A percentile compares a stretch with the other conserved stretches of the same genome.
phyloP scores from a whole-genome alignment of 2,113 vertebrate species.

The Hippocampus zosterae region DNA sequence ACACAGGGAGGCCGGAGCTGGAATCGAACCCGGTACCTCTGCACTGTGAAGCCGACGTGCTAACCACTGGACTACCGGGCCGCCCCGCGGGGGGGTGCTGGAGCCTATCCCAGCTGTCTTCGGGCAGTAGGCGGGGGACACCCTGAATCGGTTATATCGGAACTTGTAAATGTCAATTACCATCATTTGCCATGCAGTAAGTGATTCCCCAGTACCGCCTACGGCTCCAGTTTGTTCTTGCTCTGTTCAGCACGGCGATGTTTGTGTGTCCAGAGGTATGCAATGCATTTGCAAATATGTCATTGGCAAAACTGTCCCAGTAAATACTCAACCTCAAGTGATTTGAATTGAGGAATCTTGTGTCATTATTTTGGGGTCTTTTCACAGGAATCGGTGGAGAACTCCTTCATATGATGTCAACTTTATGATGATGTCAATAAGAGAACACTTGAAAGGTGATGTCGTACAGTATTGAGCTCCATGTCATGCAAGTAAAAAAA shows the following conservation, averaged over 20 bases:
- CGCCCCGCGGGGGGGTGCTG: no score
- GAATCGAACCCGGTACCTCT: no score
- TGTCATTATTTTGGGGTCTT: neutral
- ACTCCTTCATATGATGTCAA: neutral
- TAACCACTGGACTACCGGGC: no score
- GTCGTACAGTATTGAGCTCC: neutral
- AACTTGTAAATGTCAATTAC: neutral
- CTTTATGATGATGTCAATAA: constrained; percentile 1
- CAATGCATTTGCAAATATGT: neutral
- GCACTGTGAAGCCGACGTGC: no score
- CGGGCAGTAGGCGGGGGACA: no score
- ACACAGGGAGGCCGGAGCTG: no score
- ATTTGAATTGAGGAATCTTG: neutral
- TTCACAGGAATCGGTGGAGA: neutral
- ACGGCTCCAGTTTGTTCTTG: neutral
- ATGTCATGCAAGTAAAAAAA: neutral
- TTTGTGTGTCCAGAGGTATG: neutral
- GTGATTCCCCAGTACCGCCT: neutral
- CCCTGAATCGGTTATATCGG: no score
- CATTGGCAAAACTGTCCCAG: neutral
- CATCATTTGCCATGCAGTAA: neutral
- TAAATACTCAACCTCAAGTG: no score
- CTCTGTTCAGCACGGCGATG: neutral
- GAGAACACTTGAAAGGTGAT: neutral
- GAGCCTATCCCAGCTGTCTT: no score